Evolutionary conservation across 2,888 invertebrate species (phyloP), one percentile per base, ranked within the genome.

Genomic region (Drosophila putrida): DNA sequence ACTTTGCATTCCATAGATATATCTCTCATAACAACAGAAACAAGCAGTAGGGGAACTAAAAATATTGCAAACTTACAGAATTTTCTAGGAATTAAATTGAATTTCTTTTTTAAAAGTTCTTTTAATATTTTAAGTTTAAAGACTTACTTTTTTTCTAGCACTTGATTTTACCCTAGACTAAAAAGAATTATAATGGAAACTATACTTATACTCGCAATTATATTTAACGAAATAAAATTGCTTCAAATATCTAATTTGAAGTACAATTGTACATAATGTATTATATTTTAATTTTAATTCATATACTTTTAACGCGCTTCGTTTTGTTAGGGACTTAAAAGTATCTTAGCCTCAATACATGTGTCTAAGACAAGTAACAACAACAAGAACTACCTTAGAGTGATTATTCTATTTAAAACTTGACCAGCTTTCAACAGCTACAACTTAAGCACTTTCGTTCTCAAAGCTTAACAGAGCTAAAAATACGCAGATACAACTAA

Each of bases 371-470:
- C 25, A 35, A 35, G 11, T 31, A 25, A 35, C 10, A 43, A 10
- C 8, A n/a, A 25, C 6, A 41, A 20, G 1, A 25, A 0, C 20
- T 2, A 13, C 25, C 13, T 27, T 44, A 55, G 55, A 44, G 35
- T 55, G 43, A n/a, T 35, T 54, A 11, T 13, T 20, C 6, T 44
- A 15, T 54, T 6, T 33, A n/a, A 8, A 57, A 13, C 13, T 55
- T 55, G 35, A 3, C 20, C 46, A 59, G 61, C 88, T 82, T 84
- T 85, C 79, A 67, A 55, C 50, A 51, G 53, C 47, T 50, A 61
- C 35, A 39, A 50, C 63, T 55, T 54, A 64, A 59, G 50, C 88
- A 84, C 84, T 84, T 84, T 89, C 84, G 86, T 84, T 84, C 90
- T 84, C 80, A 28, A 72, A 69, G 33, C 51, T 35, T 35, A 41